Conservation (phyloP, 2,888 invertebrate genomes). For the Alitta virens region DNA sequence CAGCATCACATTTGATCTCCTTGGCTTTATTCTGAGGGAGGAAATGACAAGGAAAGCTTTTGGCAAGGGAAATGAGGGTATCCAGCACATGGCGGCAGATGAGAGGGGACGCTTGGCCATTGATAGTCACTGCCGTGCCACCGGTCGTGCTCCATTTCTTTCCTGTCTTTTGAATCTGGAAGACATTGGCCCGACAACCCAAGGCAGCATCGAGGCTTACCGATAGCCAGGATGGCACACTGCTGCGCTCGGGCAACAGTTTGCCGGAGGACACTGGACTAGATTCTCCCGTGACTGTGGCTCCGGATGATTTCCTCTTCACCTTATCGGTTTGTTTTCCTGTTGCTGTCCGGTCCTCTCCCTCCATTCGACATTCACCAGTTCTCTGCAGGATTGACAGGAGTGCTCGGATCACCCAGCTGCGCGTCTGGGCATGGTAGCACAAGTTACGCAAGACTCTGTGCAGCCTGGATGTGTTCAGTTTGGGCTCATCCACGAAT, state of each 20-base stretch:
- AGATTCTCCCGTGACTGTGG: not conserved
- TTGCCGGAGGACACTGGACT: not conserved
- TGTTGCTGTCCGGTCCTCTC: not conserved
- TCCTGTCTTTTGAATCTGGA: conserved; percentile 66
- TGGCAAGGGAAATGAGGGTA: conserved; percentile 75
- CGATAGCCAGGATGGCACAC: conserved; percentile 68
- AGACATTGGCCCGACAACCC: conserved; percentile 77
- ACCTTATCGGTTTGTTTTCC: conserved; percentile 9
- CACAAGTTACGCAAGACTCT: conserved; percentile 78
- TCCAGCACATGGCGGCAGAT: conserved; percentile 66
- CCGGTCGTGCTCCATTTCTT: conserved; percentile 41
- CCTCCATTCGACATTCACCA: conserved; percentile 45
- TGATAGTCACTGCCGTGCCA: conserved; percentile 62
- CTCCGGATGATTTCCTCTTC: conserved; percentile 20
- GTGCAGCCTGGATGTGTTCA: conserved; percentile 76
- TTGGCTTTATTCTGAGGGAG: conserved; percentile 62
- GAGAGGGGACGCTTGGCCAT: conserved; percentile 78
- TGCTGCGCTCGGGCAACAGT: conserved; percentile 14
- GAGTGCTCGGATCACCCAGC: conserved; percentile 76
- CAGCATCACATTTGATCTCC: conserved; percentile 36
- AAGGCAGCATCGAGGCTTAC: conserved; percentile 79
- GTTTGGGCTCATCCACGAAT: conserved; percentile 79
- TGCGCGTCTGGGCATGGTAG: conserved; percentile 77
- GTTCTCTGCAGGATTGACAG: conserved; percentile 68
- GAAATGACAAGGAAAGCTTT: conserved; percentile 77